These are phyloP conservation scores for Mythimna loreyi DNA, from an alignment of 2,888 invertebrate genomes.

Conservation along the genomic window DNA sequence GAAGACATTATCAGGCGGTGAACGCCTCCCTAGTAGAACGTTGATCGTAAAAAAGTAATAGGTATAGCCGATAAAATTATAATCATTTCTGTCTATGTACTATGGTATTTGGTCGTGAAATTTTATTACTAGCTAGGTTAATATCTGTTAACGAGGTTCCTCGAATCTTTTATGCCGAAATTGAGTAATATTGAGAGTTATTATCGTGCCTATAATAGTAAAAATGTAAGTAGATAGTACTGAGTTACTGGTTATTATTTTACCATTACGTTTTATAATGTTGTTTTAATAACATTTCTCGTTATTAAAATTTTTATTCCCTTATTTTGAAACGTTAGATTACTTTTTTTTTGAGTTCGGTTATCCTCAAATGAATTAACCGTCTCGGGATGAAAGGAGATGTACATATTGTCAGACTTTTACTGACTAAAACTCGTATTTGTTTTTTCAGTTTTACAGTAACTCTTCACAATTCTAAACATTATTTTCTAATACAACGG, in stretches of 20 bases:
- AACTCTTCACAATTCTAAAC: too few species aligned
- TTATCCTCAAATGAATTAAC: too few species aligned
- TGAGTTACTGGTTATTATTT: constrained; percentile 32
- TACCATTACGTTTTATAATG: neutral
- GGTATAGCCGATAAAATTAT: constrained; percentile 56
- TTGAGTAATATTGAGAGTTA: constrained; percentile 50
- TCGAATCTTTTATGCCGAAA: constrained; percentile 51
- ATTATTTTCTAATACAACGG: neutral
- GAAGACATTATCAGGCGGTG: constrained; percentile 59
- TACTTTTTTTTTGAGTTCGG: neutral
- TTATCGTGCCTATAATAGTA: constrained; percentile 40
- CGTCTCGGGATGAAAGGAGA: too few species aligned
- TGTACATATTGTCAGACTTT: too few species aligned
- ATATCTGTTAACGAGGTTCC: constrained; percentile 59
- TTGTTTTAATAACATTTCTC: neutral
- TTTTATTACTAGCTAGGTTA: constrained; percentile 55
- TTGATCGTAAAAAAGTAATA: constrained; percentile 60
- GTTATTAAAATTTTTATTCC: neutral
- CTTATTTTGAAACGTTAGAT: neutral
- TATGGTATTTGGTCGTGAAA: constrained; percentile 54
- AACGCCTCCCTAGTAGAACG: constrained; percentile 51
- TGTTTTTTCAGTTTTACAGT: too few species aligned
- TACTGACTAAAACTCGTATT: too few species aligned
- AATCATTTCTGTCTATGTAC: constrained; percentile 58
- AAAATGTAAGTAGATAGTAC: constrained; percentile 22